A percentile compares a stretch with the other conserved stretches of the same genome.
Conservation (phyloP, 2,113 vertebrate species). For the Dromiciops gliroides region DNA sequence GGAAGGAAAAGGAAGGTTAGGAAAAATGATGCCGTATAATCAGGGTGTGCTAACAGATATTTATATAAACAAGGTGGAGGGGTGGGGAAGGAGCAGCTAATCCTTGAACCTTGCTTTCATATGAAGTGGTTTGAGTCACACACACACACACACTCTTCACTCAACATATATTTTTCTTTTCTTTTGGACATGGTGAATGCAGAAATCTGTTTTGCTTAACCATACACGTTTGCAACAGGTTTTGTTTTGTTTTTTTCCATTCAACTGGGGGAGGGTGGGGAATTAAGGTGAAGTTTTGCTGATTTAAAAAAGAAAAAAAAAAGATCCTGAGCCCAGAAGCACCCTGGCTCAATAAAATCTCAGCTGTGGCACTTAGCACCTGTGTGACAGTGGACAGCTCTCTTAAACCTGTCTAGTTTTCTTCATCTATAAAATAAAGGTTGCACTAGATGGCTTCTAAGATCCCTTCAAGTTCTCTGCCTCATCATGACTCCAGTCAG, state of each 20-base stretch:
- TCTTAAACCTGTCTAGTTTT: neutral
- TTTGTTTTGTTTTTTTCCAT: too few species aligned
- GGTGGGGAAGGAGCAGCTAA: too few species aligned
- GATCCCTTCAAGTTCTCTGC: neutral
- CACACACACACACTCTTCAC: too few species aligned
- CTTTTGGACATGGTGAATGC: neutral
- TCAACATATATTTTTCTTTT: neutral
- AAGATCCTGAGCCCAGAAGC: neutral
- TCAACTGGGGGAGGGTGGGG: too few species aligned
- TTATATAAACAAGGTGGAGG: too few species aligned
- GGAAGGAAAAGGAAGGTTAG: too few species aligned
- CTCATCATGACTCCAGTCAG: neutral
- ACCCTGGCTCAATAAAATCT: neutral
- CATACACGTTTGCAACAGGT: neutral
- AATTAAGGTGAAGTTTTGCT: neutral
- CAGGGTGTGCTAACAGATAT: too few species aligned
- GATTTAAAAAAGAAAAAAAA: neutral
- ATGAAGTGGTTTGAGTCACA: too few species aligned
- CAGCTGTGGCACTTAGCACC: neutral
- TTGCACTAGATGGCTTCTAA: neutral
- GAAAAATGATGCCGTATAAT: too few species aligned
- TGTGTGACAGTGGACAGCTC: neutral
- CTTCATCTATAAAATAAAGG: neutral
- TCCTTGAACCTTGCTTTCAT: too few species aligned
- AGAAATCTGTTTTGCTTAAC: neutral